These are phyloP conservation scores for Onthophagus sagittarius DNA, from an alignment of 2,888 invertebrate species.

Conservation along the genomic window DNA sequence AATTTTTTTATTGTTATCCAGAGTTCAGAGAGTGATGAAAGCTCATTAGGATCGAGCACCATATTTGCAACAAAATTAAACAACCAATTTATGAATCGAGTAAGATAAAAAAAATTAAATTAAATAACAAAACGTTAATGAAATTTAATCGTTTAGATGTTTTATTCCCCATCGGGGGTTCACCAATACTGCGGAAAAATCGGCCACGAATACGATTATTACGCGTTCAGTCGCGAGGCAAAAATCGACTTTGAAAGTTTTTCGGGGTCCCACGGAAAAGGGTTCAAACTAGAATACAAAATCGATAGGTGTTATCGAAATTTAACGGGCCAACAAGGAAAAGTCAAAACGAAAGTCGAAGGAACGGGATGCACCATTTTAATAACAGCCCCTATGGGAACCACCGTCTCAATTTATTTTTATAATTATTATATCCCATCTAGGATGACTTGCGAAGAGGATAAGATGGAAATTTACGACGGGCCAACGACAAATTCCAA, in stretches of 20 bases:
- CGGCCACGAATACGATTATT: constrained; percentile 51
- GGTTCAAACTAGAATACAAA: constrained; percentile 64
- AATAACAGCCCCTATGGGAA: constrained; percentile 63
- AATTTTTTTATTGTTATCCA: neutral
- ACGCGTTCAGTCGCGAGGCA: constrained; percentile 46
- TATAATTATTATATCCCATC: constrained; percentile 47
- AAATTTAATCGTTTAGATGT: constrained; percentile 28
- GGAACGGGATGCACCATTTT: constrained; percentile 57
- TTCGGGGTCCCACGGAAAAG: constrained; percentile 49
- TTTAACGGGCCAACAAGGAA: constrained; percentile 55
- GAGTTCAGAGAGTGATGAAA: constrained; percentile 40
- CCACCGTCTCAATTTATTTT: constrained; percentile 71
- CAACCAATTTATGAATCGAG: constrained; percentile 32
- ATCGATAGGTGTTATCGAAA: constrained; percentile 47
- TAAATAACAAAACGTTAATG: neutral
- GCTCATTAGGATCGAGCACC: constrained; percentile 48
- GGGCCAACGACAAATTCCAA: constrained; percentile 28
- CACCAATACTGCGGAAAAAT: constrained; percentile 54
- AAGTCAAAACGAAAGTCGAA: constrained; percentile 47
- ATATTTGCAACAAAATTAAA: constrained; percentile 35
- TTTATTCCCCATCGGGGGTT: constrained; percentile 34
- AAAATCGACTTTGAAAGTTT: constrained; percentile 53
- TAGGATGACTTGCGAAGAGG: constrained; percentile 44
- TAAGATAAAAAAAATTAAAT: neutral
- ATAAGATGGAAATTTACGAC: constrained; percentile 24